Evolutionary conservation across 2,888 invertebrate species (phyloP).

Genomic region (Mythimna albipuncta): DNA sequence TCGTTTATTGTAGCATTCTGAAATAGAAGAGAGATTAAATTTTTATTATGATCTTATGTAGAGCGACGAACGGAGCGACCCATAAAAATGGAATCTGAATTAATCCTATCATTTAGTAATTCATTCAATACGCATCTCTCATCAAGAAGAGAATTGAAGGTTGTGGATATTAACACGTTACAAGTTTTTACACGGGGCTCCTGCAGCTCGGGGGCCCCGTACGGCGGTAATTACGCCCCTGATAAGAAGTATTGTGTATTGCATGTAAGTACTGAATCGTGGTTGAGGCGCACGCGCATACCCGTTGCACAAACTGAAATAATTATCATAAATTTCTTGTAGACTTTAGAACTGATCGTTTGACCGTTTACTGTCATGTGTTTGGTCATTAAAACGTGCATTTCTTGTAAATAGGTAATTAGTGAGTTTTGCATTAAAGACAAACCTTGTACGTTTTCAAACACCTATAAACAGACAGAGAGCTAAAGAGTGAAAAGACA

Average conservation of each 20-base stretch:
- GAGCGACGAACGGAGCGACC: too few species aligned
- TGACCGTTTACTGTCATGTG: conserved; percentile 21
- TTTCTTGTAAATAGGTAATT: conserved; percentile 1
- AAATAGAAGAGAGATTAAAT: too few species aligned
- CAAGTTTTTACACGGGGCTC: too few species aligned
- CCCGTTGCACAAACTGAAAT: conserved; percentile 33
- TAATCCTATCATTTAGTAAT: too few species aligned
- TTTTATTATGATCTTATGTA: too few species aligned
- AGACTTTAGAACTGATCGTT: conserved; percentile 34
- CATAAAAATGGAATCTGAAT: too few species aligned
- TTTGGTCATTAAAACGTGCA: conserved; percentile 17
- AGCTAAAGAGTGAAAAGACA: too few species aligned
- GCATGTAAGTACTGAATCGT: conserved; percentile 35
- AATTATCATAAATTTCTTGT: conserved; percentile 28
- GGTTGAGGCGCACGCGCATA: conserved; percentile 47
- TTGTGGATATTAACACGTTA: too few species aligned
- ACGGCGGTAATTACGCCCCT: too few species aligned
- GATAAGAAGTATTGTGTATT: conserved; percentile 23
- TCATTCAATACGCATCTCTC: too few species aligned
- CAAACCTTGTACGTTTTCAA: not conserved
- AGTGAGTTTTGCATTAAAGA: not conserved
- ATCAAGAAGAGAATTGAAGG: too few species aligned
- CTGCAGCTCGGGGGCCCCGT: not conserved
- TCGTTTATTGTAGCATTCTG: too few species aligned
- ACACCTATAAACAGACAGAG: not conserved